Evolutionary conservation across 2,113 vertebrate species (phyloP).

Genomic region (Cyprinodon tularosa): DNA sequence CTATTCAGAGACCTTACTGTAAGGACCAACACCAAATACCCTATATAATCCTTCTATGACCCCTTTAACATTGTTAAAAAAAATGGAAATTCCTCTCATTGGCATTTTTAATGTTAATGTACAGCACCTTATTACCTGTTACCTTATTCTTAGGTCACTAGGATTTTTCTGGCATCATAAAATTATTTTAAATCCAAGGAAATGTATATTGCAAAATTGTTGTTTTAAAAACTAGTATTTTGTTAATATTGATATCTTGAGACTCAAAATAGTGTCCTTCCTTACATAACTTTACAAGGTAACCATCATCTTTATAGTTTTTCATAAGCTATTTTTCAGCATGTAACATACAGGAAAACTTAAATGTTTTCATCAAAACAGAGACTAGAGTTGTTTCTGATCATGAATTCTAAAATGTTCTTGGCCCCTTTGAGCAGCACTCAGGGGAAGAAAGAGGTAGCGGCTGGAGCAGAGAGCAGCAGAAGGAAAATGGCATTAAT

Average conservation of each 20-base stretch:
- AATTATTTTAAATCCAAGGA: background rate
- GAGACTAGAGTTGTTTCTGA: constrained; percentile 33
- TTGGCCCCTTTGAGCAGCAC: constrained; percentile 28
- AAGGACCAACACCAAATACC: no score
- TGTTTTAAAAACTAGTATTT: background rate
- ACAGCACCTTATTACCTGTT: background rate
- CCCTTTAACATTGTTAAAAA: no score
- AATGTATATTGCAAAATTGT: background rate
- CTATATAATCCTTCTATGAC: no score
- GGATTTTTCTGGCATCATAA: background rate
- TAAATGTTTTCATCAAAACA: constrained; percentile 30
- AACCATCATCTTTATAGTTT: constrained; percentile 29
- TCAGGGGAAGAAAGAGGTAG: constrained; percentile 10
- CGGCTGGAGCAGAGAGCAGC: constrained; percentile 23
- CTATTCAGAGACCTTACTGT: no score
- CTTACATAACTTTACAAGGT: background rate
- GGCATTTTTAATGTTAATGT: background rate
- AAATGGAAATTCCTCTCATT: background rate
- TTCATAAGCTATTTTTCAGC: constrained; percentile 25
- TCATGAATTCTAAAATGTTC: constrained; percentile 57
- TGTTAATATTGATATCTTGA: background rate
- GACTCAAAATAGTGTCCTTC: no score
- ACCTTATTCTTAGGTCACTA: background rate
- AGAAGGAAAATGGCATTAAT: constrained; percentile 59
- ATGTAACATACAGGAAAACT: constrained; percentile 38